Percentiles rank a stretch among this genome's conserved stretches.
These are phyloP conservation scores for Cyphomyrus discorhynchus DNA, from an alignment of 2,113 vertebrate genomes.

Conservation along the genomic window DNA sequence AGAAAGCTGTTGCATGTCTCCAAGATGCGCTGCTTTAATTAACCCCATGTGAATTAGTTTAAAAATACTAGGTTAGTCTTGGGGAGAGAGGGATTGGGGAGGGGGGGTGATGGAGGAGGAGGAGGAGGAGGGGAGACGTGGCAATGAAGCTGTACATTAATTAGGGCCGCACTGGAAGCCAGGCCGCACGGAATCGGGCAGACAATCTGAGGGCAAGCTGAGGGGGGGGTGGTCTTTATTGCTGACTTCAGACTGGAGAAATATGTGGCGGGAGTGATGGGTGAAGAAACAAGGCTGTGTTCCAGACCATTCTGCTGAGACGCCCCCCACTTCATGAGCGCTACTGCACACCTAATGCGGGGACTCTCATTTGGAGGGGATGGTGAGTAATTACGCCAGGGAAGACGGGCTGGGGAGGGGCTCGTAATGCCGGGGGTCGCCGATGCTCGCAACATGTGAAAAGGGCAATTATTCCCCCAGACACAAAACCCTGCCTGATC, in stretches of 20 bases:
- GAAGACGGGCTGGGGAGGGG: constrained; percentile 28
- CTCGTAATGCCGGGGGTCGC: constrained; percentile 64
- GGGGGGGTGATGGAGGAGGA: neutral
- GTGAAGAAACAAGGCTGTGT: constrained; percentile 61
- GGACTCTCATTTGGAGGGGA: constrained; percentile 67
- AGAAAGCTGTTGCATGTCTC: constrained; percentile 68
- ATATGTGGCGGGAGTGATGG: constrained; percentile 63
- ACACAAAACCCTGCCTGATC: constrained; percentile 68
- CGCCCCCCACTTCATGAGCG: constrained; percentile 48
- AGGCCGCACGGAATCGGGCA: constrained; percentile 51
- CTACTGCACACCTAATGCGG: constrained; percentile 65
- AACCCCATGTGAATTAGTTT: constrained; percentile 74
- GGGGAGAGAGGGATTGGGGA: constrained; percentile 13
- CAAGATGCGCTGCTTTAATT: constrained; percentile 71
- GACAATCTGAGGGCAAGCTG: constrained; percentile 35
- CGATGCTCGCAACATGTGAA: constrained; percentile 74
- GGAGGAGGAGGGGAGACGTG: constrained; percentile 37
- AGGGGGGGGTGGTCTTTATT: constrained; percentile 44
- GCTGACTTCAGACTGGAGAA: constrained; percentile 65
- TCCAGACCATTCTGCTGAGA: constrained; percentile 58
- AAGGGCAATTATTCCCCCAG: constrained; percentile 73
- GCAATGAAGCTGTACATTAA: constrained; percentile 69
- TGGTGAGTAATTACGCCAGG: constrained; percentile 66
- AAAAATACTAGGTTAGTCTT: constrained; percentile 66
- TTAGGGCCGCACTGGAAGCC: constrained; percentile 61